Evolutionary conservation across 2,797 vertebrate genomes (phyloP).

Genomic region (Microcaecilia unicolor): DNA sequence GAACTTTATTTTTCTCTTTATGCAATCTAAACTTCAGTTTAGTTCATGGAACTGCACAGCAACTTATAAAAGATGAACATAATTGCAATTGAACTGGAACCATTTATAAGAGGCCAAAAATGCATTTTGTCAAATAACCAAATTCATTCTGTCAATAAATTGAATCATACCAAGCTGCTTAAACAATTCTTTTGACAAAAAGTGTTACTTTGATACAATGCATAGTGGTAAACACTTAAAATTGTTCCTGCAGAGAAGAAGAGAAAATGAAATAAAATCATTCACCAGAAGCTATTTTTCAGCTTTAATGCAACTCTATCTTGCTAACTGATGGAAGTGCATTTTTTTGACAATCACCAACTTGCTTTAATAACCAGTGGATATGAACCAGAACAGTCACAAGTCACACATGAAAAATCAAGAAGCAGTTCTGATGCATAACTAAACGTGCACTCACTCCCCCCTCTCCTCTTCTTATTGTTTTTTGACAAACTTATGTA

Average conservation of each 20-base stretch:
- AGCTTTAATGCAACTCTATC: slow-evolving; percentile 2
- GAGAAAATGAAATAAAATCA: neutral
- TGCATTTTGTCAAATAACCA: too few species aligned
- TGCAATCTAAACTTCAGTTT: too few species aligned
- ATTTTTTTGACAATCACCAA: slow-evolving; percentile 5
- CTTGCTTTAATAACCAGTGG: neutral
- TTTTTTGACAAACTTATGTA: neutral
- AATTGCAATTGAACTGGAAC: too few species aligned
- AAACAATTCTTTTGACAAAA: neutral
- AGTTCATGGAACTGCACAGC: too few species aligned
- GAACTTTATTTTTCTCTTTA: too few species aligned
- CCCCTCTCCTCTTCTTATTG: neutral
- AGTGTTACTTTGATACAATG: neutral
- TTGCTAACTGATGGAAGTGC: slow-evolving; percentile 8
- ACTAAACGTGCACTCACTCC: neutral
- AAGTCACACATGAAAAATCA: neutral
- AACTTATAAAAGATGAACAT: too few species aligned
- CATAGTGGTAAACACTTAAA: neutral
- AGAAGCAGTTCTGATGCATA: neutral
- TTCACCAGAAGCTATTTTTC: neutral
- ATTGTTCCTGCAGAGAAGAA: neutral
- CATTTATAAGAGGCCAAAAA: too few species aligned
- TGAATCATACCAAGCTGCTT: neutral
- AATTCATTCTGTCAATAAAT: neutral
- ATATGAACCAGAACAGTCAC: neutral